phyloP scores from a whole-genome alignment of 2,888 invertebrate genomes.

The Nudaria mundana region DNA sequence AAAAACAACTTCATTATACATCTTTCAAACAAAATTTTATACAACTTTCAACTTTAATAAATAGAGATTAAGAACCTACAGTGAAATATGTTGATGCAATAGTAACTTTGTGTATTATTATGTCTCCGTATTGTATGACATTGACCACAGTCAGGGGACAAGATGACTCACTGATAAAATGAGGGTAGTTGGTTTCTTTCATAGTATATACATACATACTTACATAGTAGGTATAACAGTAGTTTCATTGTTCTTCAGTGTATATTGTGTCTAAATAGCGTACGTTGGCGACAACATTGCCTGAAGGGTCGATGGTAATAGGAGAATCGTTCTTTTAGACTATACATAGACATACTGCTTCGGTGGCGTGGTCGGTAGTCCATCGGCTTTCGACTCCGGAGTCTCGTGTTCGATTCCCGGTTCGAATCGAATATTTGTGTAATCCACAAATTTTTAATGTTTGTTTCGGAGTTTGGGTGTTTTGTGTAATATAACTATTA shows the following conservation, averaged over 20 bases:
- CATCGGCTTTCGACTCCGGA: too few species aligned
- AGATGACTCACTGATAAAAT: constrained; percentile 39
- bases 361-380: too few species aligned
- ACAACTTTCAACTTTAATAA: constrained; percentile 1
- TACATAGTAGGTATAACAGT: constrained; percentile 15
- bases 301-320: not conserved
- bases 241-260: constrained; percentile 25
- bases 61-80: not conserved
- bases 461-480: too few species aligned
- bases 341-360: too few species aligned
- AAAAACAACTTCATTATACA: constrained; percentile 17
- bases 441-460: too few species aligned
- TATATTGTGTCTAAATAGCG: constrained; percentile 12
- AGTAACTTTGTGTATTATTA: constrained; percentile 11
- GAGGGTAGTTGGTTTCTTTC: constrained; percentile 23
- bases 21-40: not conserved
- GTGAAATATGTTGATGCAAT: not conserved
- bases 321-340: not conserved
- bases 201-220: constrained; percentile 12
- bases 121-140: constrained; percentile 44
- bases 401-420: too few species aligned
- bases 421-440: too few species aligned
- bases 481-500: not conserved
- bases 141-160: constrained; percentile 46
- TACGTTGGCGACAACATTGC: not conserved